Percentiles rank a stretch among this genome's conserved stretches.
Evolutionary conservation across 2,797 vertebrate genomes (phyloP).

Genomic region (Diglossa cyanea): DNA sequence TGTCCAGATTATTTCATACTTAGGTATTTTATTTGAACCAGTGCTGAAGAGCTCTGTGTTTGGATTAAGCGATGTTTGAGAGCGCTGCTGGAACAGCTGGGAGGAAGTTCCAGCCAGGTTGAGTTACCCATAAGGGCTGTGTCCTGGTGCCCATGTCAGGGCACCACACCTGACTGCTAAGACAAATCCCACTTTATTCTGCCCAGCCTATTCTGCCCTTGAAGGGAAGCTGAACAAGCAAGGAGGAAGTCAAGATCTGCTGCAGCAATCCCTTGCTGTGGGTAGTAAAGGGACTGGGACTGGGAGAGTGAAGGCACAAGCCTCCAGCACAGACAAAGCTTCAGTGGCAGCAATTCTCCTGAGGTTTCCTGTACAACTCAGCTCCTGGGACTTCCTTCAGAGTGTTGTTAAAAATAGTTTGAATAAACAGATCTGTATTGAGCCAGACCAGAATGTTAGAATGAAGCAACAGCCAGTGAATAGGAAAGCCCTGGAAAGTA

Average conservation of each 20-base stretch:
- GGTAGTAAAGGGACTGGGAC: neutral
- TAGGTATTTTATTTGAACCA: neutral
- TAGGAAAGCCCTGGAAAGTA: neutral
- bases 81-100: neutral
- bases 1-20: neutral
- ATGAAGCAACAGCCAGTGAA: neutral
- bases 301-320: neutral
- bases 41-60: neutral
- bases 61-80: neutral
- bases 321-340: neutral
- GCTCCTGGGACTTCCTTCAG: neutral
- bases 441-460: fast-evolving
- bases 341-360: neutral
- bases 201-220: neutral
- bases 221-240: neutral
- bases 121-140: neutral
- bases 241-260: neutral
- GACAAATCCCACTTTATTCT: neutral
- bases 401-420: neutral
- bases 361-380: neutral
- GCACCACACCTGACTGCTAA: neutral
- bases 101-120: neutral
- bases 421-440: neutral
- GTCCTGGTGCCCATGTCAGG: neutral
- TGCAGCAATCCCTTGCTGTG: neutral